Evolutionary conservation across 2,888 invertebrate genomes (phyloP), one percentile per base, ranked within the genome.

Genomic region (Drosophila paracracens): DNA sequence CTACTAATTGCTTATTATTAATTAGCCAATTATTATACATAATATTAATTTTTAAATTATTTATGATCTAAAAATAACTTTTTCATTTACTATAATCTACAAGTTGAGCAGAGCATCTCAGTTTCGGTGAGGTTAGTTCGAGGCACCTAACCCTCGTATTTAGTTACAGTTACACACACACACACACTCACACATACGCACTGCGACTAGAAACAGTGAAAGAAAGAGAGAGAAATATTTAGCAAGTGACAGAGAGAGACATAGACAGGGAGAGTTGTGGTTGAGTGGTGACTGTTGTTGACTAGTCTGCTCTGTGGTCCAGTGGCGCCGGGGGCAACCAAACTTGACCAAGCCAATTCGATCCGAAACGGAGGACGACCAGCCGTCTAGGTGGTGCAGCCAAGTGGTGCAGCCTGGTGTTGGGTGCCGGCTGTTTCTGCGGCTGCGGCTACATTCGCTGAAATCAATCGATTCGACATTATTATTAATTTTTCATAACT

Each of bases 401-500:
- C 64, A 43, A 60, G 65, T 74, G 74, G 70, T 70, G 58, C 43
- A 27, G 63, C 62, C 33, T 48, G 46, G 40, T 64, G 74, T 52
- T 70, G 59, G 56, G 59, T 58, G 48, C 60, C 54, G 38, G 46
- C 33, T 33, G 52, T 16, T 40, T 29, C 64, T 60, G 52, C 57
- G 46, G 35, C 56, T 50, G 43, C 33, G 70, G 62, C 72, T 67
- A 70, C 64, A 72, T 73, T 77, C 76, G 79, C 85, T 88, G 87
- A 92, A 92, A 92, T 92, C 91, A 92, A 92, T 92, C 91, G 91
- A 92, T 91, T 92, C 92, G 91, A 92, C 91, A 91, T 92, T 92
- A 92, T 92, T 92, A 92, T 92, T 92, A 92, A 92, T 92, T 92
- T 92, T 92, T 92, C 91, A 92, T 92, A 92, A 92, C 91, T 92